Base-by-base conservation (phyloP, 1,140 invertebrate genomes). In the Nylanderia fulva region DNA sequence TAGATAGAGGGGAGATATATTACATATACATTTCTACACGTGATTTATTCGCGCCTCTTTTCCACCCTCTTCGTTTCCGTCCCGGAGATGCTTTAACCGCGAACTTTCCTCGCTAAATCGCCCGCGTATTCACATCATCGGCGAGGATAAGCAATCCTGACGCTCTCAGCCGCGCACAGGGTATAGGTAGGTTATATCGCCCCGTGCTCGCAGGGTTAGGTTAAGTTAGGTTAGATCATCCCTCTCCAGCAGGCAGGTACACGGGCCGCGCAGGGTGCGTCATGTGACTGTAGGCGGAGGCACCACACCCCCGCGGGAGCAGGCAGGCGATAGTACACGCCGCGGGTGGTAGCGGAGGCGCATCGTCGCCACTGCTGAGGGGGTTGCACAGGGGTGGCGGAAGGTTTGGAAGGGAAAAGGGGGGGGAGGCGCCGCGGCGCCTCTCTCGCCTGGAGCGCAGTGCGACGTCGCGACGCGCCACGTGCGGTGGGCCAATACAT, bases 391-490 rank as follows among this genome's bases (percentile, higher is more conserved):
- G 86, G 86, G 82, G 27, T 63, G 71, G 56, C 80, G 80, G 86
- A 54, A 61, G 74, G 60, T 68, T 76, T 61, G 58, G 68, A 85
- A 84, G 85, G 84, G 75, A 87, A 76, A 18, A 48, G 74, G 90
- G 91, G 79, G 83, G 79, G 63, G 91, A 90, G 92, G 92, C 89
- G 92, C 91, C 92, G 88, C 91, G 92, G 91, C 91, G 93, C 92
- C 89, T 92, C 89, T 91, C 85, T 93, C 60, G 93, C 93, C 94
- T 91, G 88, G 88, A 94, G 94, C 94, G 90, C 94, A 95, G 94
- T 94, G 93, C 93, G 93, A 94, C 93, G 93, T 95, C 93, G 94
- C 93, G 93, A 94, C 92, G 94, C 93, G 93, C 94, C 94, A 95
- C 93, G 94, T 94, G 94, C 93, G 92, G 94, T 88, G 88, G 86